A percentile compares a stretch with the other conserved stretches of the same genome.
These are phyloP conservation scores for Nipponacmea schrenckii DNA, from an alignment of 2,888 invertebrate species.

Conservation along the genomic window DNA sequence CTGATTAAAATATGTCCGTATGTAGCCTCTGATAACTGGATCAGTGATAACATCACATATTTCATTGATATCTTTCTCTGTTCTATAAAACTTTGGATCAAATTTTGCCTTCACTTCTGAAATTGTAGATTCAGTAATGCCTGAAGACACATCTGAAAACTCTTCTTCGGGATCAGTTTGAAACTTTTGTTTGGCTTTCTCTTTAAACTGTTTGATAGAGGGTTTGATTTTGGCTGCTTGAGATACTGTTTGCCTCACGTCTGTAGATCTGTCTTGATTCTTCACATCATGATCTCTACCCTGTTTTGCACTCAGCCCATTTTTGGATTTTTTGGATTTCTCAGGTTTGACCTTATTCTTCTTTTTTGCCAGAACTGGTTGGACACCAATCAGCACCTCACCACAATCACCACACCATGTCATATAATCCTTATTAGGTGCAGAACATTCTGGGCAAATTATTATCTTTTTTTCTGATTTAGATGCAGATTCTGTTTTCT, in stretches of 20 bases:
- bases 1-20: conserved; percentile 46
- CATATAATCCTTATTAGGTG: conserved; percentile 57
- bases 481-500: conserved; percentile 14
- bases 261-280: too few relatives aligned
- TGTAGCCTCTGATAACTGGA: conserved; percentile 50
- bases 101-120: conserved; percentile 41
- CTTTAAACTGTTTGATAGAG: not conserved
- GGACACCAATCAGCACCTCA: conserved; percentile 55
- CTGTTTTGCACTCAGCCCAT: not conserved
- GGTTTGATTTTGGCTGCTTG: not conserved
- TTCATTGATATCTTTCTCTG: conserved; percentile 46
- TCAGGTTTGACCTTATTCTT: conserved; percentile 27
- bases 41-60: conserved; percentile 48
- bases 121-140: conserved; percentile 47
- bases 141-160: conserved; percentile 25
- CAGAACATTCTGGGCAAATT: conserved; percentile 55
- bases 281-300: not conserved
- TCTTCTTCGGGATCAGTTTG: not conserved
- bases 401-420: conserved; percentile 60
- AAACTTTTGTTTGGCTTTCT: not conserved
- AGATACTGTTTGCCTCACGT: not conserved
- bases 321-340: not conserved
- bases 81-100: conserved; percentile 25
- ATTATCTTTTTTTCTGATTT: conserved; percentile 39
- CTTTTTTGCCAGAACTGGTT: conserved; percentile 44